phyloP scores from a whole-genome alignment of 2,113 vertebrate species.

The Passer montanus region DNA sequence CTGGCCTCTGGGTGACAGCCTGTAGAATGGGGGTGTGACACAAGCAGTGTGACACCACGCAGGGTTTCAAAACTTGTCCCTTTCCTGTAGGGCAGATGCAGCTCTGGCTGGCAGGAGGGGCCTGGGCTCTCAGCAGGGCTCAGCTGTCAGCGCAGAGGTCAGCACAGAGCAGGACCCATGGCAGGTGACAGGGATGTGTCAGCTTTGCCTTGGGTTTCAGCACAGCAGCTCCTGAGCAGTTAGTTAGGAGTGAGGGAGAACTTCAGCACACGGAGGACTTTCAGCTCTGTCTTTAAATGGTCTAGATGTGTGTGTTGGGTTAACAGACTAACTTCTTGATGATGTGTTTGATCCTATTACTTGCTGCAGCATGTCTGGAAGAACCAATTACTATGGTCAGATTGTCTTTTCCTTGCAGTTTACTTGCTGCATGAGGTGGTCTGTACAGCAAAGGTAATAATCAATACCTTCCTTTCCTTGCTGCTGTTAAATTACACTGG shows the following conservation, averaged over 20 bases:
- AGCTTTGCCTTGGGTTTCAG: not conserved
- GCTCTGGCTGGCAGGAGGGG: not conserved
- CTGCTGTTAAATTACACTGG: not conserved
- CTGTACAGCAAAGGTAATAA: not conserved
- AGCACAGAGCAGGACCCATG: fast-evolving
- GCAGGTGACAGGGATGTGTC: not conserved
- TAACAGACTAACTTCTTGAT: not conserved
- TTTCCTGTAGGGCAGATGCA: not conserved
- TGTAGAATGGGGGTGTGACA: fast-evolving
- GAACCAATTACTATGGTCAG: not conserved
- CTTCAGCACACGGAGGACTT: not conserved
- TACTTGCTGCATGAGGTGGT: not conserved
- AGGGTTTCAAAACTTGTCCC: not conserved
- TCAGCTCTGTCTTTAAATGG: not conserved
- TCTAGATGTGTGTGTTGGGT: not conserved
- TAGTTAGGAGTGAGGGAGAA: not conserved
- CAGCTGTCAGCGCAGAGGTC: not conserved
- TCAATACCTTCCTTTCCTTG: not conserved
- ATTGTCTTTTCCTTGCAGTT: not conserved
- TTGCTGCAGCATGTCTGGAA: not conserved
- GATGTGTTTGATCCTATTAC: not conserved
- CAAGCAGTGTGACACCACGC: not conserved
- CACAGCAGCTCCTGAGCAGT: not conserved
- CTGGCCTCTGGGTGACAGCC: not conserved
- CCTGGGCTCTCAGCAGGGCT: not conserved